phyloP scores from a whole-genome alignment of 2,797 vertebrate species.

The Triplophysa yarkandensis region DNA sequence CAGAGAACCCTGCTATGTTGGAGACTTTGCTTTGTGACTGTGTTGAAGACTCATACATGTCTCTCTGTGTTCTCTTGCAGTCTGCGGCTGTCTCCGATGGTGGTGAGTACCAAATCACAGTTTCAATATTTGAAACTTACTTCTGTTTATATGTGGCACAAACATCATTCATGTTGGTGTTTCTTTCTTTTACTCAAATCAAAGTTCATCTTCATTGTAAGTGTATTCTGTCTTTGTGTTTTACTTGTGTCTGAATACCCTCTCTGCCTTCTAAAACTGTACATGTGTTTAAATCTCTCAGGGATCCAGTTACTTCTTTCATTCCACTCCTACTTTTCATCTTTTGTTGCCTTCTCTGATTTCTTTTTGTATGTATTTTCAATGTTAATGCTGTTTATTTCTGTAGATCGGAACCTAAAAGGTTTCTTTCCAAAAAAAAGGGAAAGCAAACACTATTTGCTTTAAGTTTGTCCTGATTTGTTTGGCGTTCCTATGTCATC shows the following conservation, averaged over 20 bases:
- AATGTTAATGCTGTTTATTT: conserved; percentile 32
- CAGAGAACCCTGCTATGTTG: conserved; percentile 43
- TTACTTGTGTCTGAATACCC: not conserved
- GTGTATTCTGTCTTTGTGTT: not conserved
- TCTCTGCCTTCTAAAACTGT: not conserved
- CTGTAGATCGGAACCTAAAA: conserved; percentile 34
- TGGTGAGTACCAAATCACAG: conserved; percentile 81
- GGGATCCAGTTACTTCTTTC: conserved; percentile 2
- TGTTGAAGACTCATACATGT: conserved; percentile 82
- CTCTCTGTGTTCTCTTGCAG: conserved; percentile 89
- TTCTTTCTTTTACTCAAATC: not conserved
- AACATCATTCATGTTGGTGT: not conserved
- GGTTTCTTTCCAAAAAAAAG: conserved; percentile 13
- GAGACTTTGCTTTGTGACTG: conserved; percentile 52
- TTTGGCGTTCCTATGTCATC: conserved; percentile 22
- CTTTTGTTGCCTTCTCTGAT: not conserved
- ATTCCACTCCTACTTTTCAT: not conserved
- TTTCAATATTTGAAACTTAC: conserved; percentile 10
- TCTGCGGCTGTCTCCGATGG: conserved; percentile 97
- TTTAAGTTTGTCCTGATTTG: conserved; percentile 40
- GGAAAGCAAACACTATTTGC: conserved; percentile 26
- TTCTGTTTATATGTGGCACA: not conserved
- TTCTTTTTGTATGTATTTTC: conserved; percentile 1
- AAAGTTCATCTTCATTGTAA: not conserved
- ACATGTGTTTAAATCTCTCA: not conserved